Percentiles rank a stretch among this genome's conserved stretches.
phyloP scores from a whole-genome alignment of 2,113 vertebrate species.

The Ageneiosus marmoratus region DNA sequence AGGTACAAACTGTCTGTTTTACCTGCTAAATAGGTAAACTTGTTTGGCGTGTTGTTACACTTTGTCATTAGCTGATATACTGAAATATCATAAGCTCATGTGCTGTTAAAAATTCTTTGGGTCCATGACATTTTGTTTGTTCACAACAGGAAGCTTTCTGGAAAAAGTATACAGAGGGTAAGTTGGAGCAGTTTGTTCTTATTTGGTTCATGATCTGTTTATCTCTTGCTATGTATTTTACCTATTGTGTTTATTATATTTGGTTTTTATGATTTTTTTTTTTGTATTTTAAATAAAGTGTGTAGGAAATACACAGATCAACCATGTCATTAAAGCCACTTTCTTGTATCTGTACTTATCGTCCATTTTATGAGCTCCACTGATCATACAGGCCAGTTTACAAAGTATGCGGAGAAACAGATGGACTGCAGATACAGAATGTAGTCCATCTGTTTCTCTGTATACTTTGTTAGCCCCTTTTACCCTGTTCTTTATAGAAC shows the following conservation, averaged over 20 bases:
- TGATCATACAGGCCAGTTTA: no score
- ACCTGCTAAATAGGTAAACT: background rate
- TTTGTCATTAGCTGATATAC: background rate
- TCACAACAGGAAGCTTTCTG: conserved; percentile 81
- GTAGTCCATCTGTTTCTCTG: no score
- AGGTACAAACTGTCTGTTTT: background rate
- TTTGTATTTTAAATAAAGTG: background rate
- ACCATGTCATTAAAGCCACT: no score
- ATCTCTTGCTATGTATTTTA: background rate
- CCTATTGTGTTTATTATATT: background rate
- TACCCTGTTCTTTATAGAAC: no score
- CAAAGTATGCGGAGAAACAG: no score
- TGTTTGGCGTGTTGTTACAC: background rate
- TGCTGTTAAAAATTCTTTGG: background rate
- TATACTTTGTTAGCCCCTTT: no score
- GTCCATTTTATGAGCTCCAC: no score
- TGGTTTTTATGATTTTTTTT: background rate
- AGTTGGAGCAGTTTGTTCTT: background rate
- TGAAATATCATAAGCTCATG: background rate
- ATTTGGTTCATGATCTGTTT: background rate
- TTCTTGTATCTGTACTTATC: no score
- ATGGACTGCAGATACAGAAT: no score
- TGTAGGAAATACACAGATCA: background rate
- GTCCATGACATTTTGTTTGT: conserved; percentile 46
- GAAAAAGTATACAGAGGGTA: conserved; percentile 75